Evolutionary conservation across 2,113 vertebrate species (phyloP).

Genomic region (Corythornis vintsioides): DNA sequence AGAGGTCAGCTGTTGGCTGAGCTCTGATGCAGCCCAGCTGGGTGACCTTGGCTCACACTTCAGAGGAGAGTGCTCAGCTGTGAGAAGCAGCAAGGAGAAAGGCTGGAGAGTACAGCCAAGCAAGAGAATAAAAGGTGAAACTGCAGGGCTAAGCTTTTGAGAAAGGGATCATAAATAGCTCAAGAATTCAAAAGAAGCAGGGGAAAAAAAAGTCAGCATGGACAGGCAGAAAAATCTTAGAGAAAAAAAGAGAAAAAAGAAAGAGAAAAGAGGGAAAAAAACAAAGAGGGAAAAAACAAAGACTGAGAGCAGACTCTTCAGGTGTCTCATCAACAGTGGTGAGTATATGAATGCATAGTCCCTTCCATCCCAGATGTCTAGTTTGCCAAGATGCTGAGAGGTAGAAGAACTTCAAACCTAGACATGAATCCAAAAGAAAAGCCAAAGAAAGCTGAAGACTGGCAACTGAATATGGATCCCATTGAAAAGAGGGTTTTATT

Average conservation of each 20-base stretch:
- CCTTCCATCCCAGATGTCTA: background rate
- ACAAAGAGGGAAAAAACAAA: background rate
- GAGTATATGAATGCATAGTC: background rate
- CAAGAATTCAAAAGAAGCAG: background rate
- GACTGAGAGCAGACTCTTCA: background rate
- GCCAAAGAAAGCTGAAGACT: background rate
- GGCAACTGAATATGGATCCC: background rate
- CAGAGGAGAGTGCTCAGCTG: conserved; percentile 19
- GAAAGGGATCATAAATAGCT: background rate
- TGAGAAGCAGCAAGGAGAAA: conserved; percentile 1
- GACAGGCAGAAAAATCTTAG: background rate
- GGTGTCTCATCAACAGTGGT: background rate
- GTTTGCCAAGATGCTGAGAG: background rate
- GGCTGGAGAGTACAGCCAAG: background rate
- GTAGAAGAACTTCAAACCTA: background rate
- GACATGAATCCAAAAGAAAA: background rate
- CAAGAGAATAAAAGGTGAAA: background rate
- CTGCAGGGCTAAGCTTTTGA: background rate
- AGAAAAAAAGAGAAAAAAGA: background rate
- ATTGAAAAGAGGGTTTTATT: background rate
- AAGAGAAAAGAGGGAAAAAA: background rate
- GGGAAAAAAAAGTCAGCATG: background rate
- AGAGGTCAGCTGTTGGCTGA: conserved; percentile 14
- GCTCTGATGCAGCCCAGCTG: conserved; percentile 57
- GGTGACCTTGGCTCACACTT: conserved; percentile 36